Base-by-base conservation (phyloP, 2,888 invertebrate genomes). In the Baronia brevicornis region DNA sequence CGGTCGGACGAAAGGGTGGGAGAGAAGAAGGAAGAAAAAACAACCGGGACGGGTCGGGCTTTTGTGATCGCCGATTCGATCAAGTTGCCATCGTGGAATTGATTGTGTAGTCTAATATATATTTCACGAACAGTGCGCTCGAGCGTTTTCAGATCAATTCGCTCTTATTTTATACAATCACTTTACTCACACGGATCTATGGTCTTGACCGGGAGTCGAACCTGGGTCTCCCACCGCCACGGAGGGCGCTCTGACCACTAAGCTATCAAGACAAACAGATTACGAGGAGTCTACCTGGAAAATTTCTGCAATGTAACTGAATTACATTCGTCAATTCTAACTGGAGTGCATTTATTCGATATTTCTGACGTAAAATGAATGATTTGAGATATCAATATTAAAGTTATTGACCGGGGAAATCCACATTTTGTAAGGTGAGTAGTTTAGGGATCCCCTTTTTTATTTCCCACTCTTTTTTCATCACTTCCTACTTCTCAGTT, bases 141-240 rank as follows among this genome's bases (percentile, higher is more conserved):
- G 57, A 58, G 55, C 54, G 50, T 53, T 54, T 44, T 36, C 39
- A 38, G 43, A 43, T 41, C 43, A 38, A 39, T 39, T 33, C 23
- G 37, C 38, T 33, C 26, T 33, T 29, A 25, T 35, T 25, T 13
- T 17, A 42, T 43, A 38, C 40, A 48, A 56, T 18, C 60, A 60
- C 54, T 54, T 46, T 39, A 52, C 61, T 60, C 61, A 52, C 45
- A 44, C 56, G 60, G 74, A 78, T 67, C 54, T 63, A 57, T 51
- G 66, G 78, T 84, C 84, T 82, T 74, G 82, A 84, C 84, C 84
- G 73, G 84, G 82, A 74, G 55, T 84, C 71, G 82, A 84, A 84
- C 82, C 84, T 70, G 80, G 78, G 70, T 57, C 46, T 74, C 73
- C 72, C 77, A 71, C 65, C 70, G 41, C 35, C 4, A 12, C 41